Base-by-base conservation (phyloP, 2,888 invertebrate species). In the Drosophila parthenogenetica region DNA sequence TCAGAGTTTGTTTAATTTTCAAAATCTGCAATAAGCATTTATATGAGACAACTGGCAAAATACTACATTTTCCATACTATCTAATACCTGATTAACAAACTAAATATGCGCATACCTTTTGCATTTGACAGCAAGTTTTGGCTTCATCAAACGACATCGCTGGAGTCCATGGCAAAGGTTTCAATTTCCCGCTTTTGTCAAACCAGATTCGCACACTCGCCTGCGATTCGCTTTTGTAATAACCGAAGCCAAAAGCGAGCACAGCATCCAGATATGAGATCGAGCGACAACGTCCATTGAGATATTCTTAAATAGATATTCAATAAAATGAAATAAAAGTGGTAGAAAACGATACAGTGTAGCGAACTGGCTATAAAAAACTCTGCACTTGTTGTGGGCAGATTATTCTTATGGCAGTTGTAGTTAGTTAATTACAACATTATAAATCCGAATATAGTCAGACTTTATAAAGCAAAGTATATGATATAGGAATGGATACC, bases 241-340 rank as follows among this genome's bases (percentile, higher is more conserved):
- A 91, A 7, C 91, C 89, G 66, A 91, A 90, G 3, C 92, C 90
- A 25, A 92, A 25, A 4, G 91, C 84, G 8, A 91, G 59, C 7
- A 90, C 76, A 2, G 91, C 91, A 37, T 92, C 91, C n/a, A 86
- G 66, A 69, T 89, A 91, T n/a, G 67, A 53, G 1, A 88, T 35
- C 0, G 63, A 49, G 1, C 69, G 64, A 59, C 67, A 73, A n/a
- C 58, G 74, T 22, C 84, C 84, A 16, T 40, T 45, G 0, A 88
- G 74, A 13, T n/a, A 59, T 51, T 85, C 88, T 22, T 22, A 22
- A 22, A 1, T 5, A 0, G 22, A 22, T 5, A 22, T 22, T n/a
- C n/a, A n/a, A n/a, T n/a, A n/a, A n/a, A 22, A 22, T 5, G 5
- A 5, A 22, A 22, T 22, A 22, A 22, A 1, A 22, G 5, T 22